Evolutionary conservation across 1,140 invertebrate genomes (phyloP), one percentile per base, ranked within the genome.

Genomic region (Cecropterus lyciades): DNA sequence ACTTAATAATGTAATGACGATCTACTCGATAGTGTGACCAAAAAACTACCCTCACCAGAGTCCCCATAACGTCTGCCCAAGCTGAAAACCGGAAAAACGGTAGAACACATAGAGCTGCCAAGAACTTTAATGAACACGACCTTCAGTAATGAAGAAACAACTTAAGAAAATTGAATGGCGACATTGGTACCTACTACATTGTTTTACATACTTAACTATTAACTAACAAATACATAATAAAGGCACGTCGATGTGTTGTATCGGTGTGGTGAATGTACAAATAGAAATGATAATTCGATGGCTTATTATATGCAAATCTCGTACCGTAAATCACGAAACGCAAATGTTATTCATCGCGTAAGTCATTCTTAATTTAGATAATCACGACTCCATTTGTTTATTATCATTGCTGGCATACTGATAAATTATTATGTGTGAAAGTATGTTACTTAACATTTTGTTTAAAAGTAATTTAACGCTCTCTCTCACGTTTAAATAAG

Each of bases 241-340:
- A 53, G 55, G 67, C 66, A 64, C 70, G 73, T 69, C 75, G 59
- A 73, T 70, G 33, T 33, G 9, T 37, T 37, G 10, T 37, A 4
- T 64, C 66, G 74, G 52, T 64, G 71, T 70, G 62, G 66, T 71
- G 74, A 75, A 79, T 62, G 46, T 43, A 42, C 48, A 63, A 62
- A 69, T 7, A 53, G 27, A 52, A 75, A 79, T 78, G 75, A 71
- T 78, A 79, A 83, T 83, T 60, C 75, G 63, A 79, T 73, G 69
- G 67, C 71, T 70, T 67, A 78, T 77, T 80, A 79, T 77, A 79
- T 75, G 73, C 67, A 78, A 79, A 83, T 83, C 78, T 65, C 67
- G 69, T 62, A 69, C 70, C 67, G 71, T 79, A 75, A 65, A 69
- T 69, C 72, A 70, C 70, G 46, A 62, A 73, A 75, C 69, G 73